phyloP scores from a whole-genome alignment of 2,888 invertebrate genomes.

The Acrocyrtus sp. region DNA sequence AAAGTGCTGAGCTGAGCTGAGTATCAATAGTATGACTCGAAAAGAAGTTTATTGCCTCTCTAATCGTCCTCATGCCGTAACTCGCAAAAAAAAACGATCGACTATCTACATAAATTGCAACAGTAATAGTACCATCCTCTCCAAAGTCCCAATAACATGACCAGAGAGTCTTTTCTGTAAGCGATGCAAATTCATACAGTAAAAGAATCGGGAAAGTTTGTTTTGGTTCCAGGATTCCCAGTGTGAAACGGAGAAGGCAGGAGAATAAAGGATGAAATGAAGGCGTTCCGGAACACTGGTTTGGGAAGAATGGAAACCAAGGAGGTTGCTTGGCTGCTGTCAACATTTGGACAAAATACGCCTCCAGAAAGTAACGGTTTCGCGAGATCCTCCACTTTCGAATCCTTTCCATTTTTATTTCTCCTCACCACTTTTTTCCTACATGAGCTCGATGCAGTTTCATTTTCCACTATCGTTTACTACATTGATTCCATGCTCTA shows the following conservation, averaged over 20 bases:
- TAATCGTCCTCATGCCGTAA: no score
- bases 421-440: no score
- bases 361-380: not conserved
- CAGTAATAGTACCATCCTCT: not conserved
- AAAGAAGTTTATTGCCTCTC: no score
- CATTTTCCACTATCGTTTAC: slow-evolving; percentile 5
- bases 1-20: no score
- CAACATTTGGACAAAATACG: not conserved
- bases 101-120: not conserved
- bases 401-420: not conserved
- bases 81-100: no score
- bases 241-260: slow-evolving; percentile 5
- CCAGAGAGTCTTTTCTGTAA: no score
- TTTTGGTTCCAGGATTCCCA: slow-evolving; percentile 1
- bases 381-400: not conserved
- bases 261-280: slow-evolving; percentile 11
- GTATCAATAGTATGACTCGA: no score
- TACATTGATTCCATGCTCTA: slow-evolving; percentile 31
- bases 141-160: not conserved
- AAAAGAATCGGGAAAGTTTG: not conserved
- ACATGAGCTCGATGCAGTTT: no score
- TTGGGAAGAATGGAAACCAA: slow-evolving; percentile 12
- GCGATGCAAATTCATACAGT: not conserved
- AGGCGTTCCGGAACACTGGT: slow-evolving; percentile 29
- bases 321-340: slow-evolving; percentile 5